These are phyloP conservation scores for Toxotes chatareus DNA, from an alignment of 2,113 vertebrate genomes.

Conservation along the genomic window DNA sequence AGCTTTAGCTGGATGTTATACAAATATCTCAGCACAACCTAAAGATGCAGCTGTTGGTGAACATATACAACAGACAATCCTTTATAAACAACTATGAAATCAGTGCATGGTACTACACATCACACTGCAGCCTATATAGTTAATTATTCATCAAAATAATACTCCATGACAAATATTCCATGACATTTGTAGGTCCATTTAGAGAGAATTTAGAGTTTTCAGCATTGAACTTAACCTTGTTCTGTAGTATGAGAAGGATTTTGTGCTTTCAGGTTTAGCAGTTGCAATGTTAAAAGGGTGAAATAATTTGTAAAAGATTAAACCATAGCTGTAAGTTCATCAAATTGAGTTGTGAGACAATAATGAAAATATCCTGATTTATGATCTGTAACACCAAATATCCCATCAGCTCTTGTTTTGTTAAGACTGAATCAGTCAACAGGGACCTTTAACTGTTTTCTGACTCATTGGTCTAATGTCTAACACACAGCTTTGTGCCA, in stretches of 20 bases:
- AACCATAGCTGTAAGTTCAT: neutral
- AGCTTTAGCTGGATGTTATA: slow-evolving; percentile 3
- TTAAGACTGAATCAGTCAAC: neutral
- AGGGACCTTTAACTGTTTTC: neutral
- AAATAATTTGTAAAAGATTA: neutral
- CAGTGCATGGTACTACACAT: neutral
- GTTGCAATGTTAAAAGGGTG: neutral
- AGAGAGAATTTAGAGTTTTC: too few species aligned
- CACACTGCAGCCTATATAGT: neutral
- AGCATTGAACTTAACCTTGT: too few species aligned
- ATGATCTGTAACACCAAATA: neutral
- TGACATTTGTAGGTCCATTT: too few species aligned
- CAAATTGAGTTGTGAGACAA: neutral
- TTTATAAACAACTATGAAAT: neutral
- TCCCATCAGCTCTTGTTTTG: slow-evolving; percentile 5
- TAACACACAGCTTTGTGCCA: neutral
- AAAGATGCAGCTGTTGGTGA: neutral
- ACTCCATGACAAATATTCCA: too few species aligned
- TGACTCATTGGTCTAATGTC: neutral
- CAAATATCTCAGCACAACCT: neutral
- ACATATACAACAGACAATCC: neutral
- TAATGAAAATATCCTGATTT: neutral
- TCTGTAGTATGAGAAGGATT: neutral
- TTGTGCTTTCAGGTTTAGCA: neutral
- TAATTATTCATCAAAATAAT: too few species aligned